A percentile compares a stretch with the other conserved stretches of the same genome.
phyloP scores from a whole-genome alignment of 2,888 invertebrate species.

The Physocephala rufipes region DNA sequence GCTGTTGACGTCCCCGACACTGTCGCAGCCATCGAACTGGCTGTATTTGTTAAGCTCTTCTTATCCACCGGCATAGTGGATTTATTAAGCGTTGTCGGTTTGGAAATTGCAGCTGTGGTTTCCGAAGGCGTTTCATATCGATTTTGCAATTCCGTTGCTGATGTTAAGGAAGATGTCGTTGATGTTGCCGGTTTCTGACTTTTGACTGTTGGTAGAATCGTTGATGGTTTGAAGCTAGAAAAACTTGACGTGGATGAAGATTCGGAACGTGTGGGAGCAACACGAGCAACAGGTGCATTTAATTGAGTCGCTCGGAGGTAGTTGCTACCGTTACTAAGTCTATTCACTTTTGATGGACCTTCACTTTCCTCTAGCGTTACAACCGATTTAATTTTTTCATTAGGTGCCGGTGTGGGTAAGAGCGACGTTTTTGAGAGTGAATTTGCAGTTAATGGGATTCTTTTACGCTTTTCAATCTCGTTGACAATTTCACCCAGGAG shows the following conservation, averaged over 20 bases:
- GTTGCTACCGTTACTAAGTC: conserved; percentile 43
- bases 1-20: conserved; percentile 38
- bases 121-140: conserved; percentile 26
- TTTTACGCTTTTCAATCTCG: conserved; percentile 86
- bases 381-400: conserved; percentile 33
- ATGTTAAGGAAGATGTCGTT: conserved; percentile 36
- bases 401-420: conserved; percentile 64
- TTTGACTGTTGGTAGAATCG: too few relatives aligned
- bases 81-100: conserved; percentile 41
- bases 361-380: conserved; percentile 61
- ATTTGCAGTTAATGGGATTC: conserved; percentile 80
- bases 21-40: conserved; percentile 30
- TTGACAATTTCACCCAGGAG: conserved; percentile 86
- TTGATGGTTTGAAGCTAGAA: conserved; percentile 62
- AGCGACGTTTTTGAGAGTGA: conserved; percentile 66
- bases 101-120: not conserved
- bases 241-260: conserved; percentile 58
- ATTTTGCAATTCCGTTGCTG: conserved; percentile 41
- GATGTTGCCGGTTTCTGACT: conserved; percentile 7
- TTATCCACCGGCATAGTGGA: conserved; percentile 32
- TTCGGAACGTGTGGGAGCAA: conserved; percentile 63
- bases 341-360: conserved; percentile 40
- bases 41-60: too few relatives aligned
- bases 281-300: conserved; percentile 71
- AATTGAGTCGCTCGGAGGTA: conserved; percentile 78